Evolutionary conservation across 1,140 invertebrate species (phyloP), one percentile per base, ranked within the genome.

Genomic region (Ooceraea biroi): DNA sequence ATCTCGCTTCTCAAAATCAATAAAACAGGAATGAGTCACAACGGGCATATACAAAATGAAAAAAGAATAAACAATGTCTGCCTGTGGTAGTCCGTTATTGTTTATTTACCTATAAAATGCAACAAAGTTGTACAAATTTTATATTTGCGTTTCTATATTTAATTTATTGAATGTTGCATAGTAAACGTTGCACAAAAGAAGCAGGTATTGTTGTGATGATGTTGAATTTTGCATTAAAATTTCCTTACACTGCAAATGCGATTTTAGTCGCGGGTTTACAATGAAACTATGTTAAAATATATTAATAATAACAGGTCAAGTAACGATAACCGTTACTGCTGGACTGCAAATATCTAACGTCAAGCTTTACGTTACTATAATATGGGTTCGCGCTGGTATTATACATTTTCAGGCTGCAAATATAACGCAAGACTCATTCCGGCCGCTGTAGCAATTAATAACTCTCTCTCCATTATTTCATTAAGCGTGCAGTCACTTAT

Each of bases 1-100:
- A 52, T 66, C 48, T 52, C 48, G 76, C 65, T 80, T 71, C 65
- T 80, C 76, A 27, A 71, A 80, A 80, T 80, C 76, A 80, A 80
- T 80, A 71, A 80, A 80, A 65, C 68, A 71, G 65, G 41, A 57
- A 71, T 57, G 76, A 80, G 52, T 71, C 65, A 80, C 36, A 36
- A 41, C 58, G 76, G 17, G 41, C 52, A 52, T 14, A 36, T 69
- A 65, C 52, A 80, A 80, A 80, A 80, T 80, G 69, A 48, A 80
- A n/a, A 10, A 50, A 30, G 52, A 71, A 80, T 80, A 69, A 71
- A 80, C 50, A n/a, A n/a, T 71, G 76, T 78, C 69, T 46, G 50
- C 65, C 57, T 30, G 69, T 80, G 27, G 52, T 22, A 78, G 50
- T 19, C 12, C 27, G 52, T 30, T 80, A 80, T 71, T 60, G 76